Percentiles rank a stretch among this genome's conserved stretches.
Evolutionary conservation across 1,140 invertebrate species (phyloP).

Genomic region (Drosophila burlai): DNA sequence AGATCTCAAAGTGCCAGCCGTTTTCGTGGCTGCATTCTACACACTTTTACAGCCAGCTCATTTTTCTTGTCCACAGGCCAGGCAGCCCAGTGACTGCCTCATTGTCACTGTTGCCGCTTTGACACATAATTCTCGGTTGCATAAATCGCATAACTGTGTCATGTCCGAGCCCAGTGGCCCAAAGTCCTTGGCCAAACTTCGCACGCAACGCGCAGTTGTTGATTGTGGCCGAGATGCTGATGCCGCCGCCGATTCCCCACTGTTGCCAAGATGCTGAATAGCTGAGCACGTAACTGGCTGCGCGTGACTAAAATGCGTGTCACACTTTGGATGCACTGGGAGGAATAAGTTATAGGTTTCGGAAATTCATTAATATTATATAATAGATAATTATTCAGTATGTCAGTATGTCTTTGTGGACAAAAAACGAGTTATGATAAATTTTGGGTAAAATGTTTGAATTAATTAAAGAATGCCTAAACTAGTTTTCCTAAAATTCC

Average conservation of each 20-base stretch:
- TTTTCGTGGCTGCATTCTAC: constrained; percentile 18
- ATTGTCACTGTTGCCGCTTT: constrained; percentile 73
- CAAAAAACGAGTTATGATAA: no score
- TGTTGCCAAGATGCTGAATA: constrained; percentile 29
- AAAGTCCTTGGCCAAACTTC: constrained; percentile 42
- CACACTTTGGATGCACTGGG: constrained; percentile 41
- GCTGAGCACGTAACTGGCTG: constrained; percentile 53
- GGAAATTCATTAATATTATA: no score
- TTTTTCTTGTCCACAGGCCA: constrained; percentile 66
- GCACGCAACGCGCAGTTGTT: constrained; percentile 52
- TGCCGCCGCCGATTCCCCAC: neutral
- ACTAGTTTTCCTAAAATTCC: no score
- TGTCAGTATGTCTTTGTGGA: no score
- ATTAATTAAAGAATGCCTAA: no score
- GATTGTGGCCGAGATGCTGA: constrained; percentile 30
- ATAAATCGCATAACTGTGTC: constrained; percentile 83
- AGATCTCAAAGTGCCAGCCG: neutral
- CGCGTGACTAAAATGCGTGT: constrained; percentile 73
- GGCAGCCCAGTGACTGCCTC: constrained; percentile 44
- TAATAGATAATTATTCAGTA: no score
- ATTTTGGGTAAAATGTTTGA: no score
- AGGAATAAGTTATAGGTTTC: neutral
- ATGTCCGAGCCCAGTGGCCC: constrained; percentile 52
- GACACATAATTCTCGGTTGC: constrained; percentile 78
- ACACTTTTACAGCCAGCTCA: constrained; percentile 22